A percentile compares a stretch with the other conserved stretches of the same genome.
Evolutionary conservation across 2,113 vertebrate species (phyloP).

Genomic region (Sebastes schlegelii): DNA sequence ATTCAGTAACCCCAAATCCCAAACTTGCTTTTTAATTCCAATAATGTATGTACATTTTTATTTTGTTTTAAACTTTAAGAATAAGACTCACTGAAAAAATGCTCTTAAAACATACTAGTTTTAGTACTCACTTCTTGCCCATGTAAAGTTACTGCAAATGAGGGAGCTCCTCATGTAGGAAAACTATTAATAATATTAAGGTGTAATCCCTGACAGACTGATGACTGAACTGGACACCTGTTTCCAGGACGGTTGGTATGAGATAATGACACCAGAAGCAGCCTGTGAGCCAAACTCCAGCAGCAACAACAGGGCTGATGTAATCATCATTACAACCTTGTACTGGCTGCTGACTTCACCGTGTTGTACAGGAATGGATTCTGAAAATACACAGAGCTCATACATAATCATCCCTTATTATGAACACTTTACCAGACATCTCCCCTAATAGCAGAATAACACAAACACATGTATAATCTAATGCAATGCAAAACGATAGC

Average conservation of each 20-base stretch:
- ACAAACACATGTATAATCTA: not conserved
- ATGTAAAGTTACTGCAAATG: not conserved
- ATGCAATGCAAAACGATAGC: not conserved
- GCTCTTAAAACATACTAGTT: not conserved
- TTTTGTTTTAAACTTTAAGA: not conserved
- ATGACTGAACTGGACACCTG: slow-evolving; percentile 51
- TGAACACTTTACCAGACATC: not conserved
- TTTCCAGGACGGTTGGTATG: slow-evolving; percentile 20
- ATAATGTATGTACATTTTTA: slow-evolving; percentile 10
- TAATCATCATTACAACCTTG: slow-evolving; percentile 7
- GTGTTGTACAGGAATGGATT: not conserved
- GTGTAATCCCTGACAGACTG: slow-evolving; percentile 31
- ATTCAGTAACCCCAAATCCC: not conserved
- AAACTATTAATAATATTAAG: slow-evolving; percentile 28
- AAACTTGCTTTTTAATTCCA: not conserved
- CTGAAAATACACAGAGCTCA: not conserved
- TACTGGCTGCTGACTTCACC: not conserved
- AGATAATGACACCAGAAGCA: slow-evolving; percentile 39
- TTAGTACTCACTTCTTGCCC: not conserved
- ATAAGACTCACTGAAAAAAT: not conserved
- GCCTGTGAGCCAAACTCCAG: not conserved
- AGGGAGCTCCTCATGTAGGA: not conserved
- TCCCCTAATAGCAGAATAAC: not conserved
- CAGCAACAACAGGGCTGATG: slow-evolving; percentile 19
- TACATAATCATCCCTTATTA: slow-evolving; percentile 5